These are phyloP conservation scores for Channallabes apus DNA, from an alignment of 2,797 vertebrate genomes.

Conservation along the genomic window DNA sequence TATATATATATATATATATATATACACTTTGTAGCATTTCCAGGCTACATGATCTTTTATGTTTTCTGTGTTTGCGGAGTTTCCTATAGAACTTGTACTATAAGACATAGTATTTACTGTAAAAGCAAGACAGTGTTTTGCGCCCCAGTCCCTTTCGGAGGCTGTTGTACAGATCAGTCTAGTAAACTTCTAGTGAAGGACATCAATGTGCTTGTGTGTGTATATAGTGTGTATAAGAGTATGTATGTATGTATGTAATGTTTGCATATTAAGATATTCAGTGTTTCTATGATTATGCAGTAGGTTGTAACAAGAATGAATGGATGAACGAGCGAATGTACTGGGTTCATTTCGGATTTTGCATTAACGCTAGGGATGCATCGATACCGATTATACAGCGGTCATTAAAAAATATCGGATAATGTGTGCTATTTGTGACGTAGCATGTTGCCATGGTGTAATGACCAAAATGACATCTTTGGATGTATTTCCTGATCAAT, in stretches of 20 bases:
- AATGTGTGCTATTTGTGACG: background rate
- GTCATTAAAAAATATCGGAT: background rate
- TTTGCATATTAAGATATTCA: conserved; percentile 57
- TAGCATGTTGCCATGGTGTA: background rate
- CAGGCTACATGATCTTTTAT: conserved; percentile 65
- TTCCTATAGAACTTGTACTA: conserved; percentile 53
- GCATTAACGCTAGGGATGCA: background rate
- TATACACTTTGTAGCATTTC: conserved; percentile 86
- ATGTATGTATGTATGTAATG: conserved; percentile 51
- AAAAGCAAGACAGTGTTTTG: conserved; percentile 74
- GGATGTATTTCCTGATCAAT: background rate
- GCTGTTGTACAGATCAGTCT: conserved; percentile 78
- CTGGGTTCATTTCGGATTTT: background rate
- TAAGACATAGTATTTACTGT: conserved; percentile 71
- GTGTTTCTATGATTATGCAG: conserved; percentile 54
- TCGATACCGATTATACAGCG: background rate
- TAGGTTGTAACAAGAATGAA: conserved; percentile 41
- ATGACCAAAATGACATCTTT: background rate
- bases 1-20: background rate
- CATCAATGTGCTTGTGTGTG: conserved; percentile 59
- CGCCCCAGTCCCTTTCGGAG: conserved; percentile 69
- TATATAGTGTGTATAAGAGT: conserved; percentile 54
- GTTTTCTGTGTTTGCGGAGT: conserved; percentile 62
- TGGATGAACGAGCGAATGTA: background rate
- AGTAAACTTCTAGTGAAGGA: conserved; percentile 72